Percentiles rank a stretch among this genome's conserved stretches.
These are phyloP conservation scores for Acromyrmex echinatior DNA, from an alignment of 1,140 invertebrate species.

Conservation along the genomic window DNA sequence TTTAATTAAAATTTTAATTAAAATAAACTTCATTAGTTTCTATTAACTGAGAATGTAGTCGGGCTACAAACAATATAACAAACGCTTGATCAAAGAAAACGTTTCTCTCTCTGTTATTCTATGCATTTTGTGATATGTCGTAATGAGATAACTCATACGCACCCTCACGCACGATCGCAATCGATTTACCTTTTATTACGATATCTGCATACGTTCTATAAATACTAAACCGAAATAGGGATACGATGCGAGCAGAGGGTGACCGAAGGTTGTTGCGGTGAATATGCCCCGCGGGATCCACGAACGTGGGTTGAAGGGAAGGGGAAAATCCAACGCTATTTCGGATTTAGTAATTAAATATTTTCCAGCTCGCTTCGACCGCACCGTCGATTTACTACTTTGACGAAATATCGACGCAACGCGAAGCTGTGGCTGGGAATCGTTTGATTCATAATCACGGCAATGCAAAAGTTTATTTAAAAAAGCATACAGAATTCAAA, in stretches of 20 bases:
- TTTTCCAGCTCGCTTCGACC: constrained; percentile 64
- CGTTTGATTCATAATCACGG: constrained; percentile 56
- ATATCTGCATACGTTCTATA: constrained; percentile 54
- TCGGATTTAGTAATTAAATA: constrained; percentile 85
- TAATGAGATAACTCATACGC: constrained; percentile 45
- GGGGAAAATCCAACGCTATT: constrained; percentile 77
- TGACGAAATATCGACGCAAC: constrained; percentile 39
- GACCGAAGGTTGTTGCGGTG: constrained; percentile 70
- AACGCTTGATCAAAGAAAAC: constrained; percentile 31
- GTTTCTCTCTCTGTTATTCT: constrained; percentile 22
- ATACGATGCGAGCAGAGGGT: constrained; percentile 45
- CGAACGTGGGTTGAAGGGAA: constrained; percentile 40
- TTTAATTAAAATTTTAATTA: constrained; percentile 8
- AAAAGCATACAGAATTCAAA: constrained; percentile 41
- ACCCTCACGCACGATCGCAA: constrained; percentile 51
- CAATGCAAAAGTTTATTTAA: constrained; percentile 34
- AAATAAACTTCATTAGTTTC: constrained; percentile 6
- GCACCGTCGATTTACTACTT: constrained; percentile 65
- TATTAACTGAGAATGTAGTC: not conserved
- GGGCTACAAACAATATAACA: not conserved
- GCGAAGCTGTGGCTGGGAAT: not conserved
- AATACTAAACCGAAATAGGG: constrained; percentile 61
- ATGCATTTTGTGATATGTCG: constrained; percentile 9
- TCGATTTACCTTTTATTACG: constrained; percentile 60
- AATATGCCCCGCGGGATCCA: constrained; percentile 79